Evolutionary conservation across 2,888 invertebrate species (phyloP).

Genomic region (Alloscopus bannaensis): DNA sequence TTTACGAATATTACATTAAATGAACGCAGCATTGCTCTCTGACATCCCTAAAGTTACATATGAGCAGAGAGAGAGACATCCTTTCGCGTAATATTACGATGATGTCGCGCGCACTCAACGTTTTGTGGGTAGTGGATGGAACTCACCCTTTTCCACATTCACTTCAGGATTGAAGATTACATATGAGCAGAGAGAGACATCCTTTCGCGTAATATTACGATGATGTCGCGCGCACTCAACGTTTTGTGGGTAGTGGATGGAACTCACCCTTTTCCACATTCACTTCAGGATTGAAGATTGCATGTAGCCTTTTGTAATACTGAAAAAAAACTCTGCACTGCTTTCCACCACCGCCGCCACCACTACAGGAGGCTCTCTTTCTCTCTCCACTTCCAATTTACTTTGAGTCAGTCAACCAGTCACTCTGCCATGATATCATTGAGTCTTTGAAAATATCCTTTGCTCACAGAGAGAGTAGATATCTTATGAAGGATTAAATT

Average conservation of each 20-base stretch:
- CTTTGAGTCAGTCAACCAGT: constrained; percentile 50
- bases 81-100: too few species aligned
- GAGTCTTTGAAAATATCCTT: constrained; percentile 21
- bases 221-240: too few species aligned
- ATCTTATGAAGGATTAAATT: constrained; percentile 55
- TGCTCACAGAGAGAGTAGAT: constrained; percentile 23
- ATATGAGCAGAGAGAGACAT: too few species aligned
- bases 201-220: too few species aligned
- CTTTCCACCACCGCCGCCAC: background rate
- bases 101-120: too few species aligned
- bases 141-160: constrained; percentile 34
- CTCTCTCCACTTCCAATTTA: constrained; percentile 49
- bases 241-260: too few species aligned
- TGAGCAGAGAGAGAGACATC: too few species aligned
- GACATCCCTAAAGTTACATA: too few species aligned
- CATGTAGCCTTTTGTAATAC: too few species aligned
- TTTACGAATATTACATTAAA: background rate
- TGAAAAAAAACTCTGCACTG: background rate
- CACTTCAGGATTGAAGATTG: too few species aligned
- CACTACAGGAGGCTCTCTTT: constrained; percentile 10
- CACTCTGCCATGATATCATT: constrained; percentile 39
- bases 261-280: constrained; percentile 36
- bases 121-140: too few species aligned
- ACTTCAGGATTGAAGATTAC: too few species aligned
- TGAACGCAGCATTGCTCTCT: background rate